phyloP scores from a whole-genome alignment of 2,797 vertebrate species.

The Propithecus deckenii region DNA sequence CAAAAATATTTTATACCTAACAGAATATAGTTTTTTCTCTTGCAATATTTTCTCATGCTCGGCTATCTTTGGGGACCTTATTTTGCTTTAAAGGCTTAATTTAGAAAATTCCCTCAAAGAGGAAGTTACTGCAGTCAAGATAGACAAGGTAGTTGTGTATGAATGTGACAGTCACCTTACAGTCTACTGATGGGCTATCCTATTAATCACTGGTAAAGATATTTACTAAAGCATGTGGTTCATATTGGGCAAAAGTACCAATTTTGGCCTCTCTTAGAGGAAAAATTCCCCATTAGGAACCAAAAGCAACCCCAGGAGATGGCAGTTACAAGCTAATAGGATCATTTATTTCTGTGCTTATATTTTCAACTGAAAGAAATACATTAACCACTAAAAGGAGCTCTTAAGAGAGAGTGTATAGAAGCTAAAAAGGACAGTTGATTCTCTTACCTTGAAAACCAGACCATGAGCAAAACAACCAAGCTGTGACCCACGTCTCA shows the following conservation, averaged over 20 bases:
- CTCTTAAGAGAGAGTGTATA: background rate
- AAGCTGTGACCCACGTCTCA: background rate
- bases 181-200: background rate
- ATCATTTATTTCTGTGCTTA: slow-evolving; percentile 72
- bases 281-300: slow-evolving; percentile 41
- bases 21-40: background rate
- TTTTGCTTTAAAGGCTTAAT: slow-evolving; percentile 42
- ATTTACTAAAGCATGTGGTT: slow-evolving; percentile 45
- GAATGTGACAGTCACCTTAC: slow-evolving; percentile 32
- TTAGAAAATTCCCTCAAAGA: slow-evolving; percentile 2
- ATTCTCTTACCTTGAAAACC: background rate
- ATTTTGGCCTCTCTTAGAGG: slow-evolving; percentile 61
- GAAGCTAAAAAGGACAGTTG: slow-evolving; percentile 14
- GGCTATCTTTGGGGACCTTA: background rate
- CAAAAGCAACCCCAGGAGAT: slow-evolving; percentile 50
- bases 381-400: slow-evolving; percentile 51
- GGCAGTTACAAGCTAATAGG: slow-evolving; percentile 64
- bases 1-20: slow-evolving; percentile 14
- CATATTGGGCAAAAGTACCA: slow-evolving; percentile 42
- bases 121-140: background rate
- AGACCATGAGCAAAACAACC: background rate
- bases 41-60: background rate
- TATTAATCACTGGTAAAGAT: slow-evolving; percentile 45
- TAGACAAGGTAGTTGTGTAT: background rate
- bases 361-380: slow-evolving; percentile 68